A percentile compares a stretch with the other conserved stretches of the same genome.
Conservation (phyloP, 2,797 vertebrate genomes). For the Catostomus latipinnis region DNA sequence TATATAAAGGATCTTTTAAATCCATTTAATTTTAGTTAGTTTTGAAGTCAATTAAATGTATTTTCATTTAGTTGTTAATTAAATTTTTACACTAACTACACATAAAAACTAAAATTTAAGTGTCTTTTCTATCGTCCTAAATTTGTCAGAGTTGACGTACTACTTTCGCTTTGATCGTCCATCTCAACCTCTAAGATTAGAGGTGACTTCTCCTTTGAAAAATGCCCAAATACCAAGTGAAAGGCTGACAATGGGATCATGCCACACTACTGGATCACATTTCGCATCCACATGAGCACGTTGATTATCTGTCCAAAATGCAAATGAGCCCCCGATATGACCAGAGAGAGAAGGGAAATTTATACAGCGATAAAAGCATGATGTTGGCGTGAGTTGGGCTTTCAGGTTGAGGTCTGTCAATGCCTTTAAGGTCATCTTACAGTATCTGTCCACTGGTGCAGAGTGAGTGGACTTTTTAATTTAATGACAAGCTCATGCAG, state of each 20-base stretch:
- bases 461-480: no score
- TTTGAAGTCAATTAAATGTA: no score
- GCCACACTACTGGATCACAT: conserved; percentile 39
- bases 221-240: conserved; percentile 37
- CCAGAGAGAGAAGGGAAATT: conserved; percentile 18
- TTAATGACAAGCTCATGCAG: no score
- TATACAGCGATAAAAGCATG: conserved; percentile 9
- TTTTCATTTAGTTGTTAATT: no score
- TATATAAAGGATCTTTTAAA: no score
- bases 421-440: background rate
- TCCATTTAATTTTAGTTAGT: no score
- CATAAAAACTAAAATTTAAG: background rate
- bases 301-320: conserved; percentile 42
- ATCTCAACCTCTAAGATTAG: conserved; percentile 17
- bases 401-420: conserved; percentile 6
- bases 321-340: conserved; percentile 38
- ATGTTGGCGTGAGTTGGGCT: background rate
- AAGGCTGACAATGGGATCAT: conserved; percentile 29
- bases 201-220: conserved; percentile 20
- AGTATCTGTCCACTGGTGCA: no score
- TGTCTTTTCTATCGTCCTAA: background rate
- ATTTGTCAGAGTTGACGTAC: background rate
- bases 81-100: background rate
- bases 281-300: conserved; percentile 42
- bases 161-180: background rate